Evolutionary conservation across 2,113 vertebrate species (phyloP).

Genomic region (Charina bottae): DNA sequence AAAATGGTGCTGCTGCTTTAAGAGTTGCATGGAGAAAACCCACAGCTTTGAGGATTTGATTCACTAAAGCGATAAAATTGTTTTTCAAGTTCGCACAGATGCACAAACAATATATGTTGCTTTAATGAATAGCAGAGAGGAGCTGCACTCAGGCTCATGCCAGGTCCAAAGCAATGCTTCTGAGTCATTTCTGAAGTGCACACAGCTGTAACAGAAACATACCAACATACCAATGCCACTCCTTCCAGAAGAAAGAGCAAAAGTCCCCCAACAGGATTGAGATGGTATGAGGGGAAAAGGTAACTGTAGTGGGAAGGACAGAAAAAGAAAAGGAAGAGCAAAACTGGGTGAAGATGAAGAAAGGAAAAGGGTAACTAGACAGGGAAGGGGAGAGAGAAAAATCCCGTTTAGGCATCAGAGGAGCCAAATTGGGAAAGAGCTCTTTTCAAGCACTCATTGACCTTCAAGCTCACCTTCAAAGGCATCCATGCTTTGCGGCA

Average conservation of each 20-base stretch:
- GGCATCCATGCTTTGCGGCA: background rate
- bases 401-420: background rate
- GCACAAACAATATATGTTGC: background rate
- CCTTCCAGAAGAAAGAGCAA: too few species aligned
- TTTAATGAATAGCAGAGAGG: background rate
- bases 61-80: background rate
- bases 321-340: background rate
- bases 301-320: background rate
- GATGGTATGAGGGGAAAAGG: background rate
- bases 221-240: background rate
- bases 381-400: background rate
- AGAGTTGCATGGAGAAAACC: background rate
- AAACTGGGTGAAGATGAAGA: background rate
- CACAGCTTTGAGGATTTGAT: background rate
- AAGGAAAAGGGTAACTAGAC: background rate
- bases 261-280: background rate
- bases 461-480: background rate
- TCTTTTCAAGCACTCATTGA: background rate
- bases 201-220: background rate
- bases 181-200: background rate
- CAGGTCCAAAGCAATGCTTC: background rate
- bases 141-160: background rate
- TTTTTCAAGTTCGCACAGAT: background rate
- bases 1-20: background rate
- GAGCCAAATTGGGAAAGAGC: background rate